A percentile compares a stretch with the other conserved stretches of the same genome.
phyloP scores from a whole-genome alignment of 1,140 invertebrate species.

The Calliphora vicina region DNA sequence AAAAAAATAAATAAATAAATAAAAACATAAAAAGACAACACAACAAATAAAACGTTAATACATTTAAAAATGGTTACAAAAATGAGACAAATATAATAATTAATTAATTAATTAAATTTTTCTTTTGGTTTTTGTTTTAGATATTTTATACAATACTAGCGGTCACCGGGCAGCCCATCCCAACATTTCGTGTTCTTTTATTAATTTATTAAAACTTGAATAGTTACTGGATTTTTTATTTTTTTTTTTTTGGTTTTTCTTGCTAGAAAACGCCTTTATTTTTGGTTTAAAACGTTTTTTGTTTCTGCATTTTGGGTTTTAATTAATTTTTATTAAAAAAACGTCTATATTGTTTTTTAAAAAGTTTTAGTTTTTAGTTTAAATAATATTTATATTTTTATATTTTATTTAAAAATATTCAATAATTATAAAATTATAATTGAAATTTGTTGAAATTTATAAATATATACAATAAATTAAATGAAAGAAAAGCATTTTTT shows the following conservation, averaged over 20 bases:
- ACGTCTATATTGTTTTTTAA: too few relatives aligned
- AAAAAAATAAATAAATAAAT: conserved; percentile 10
- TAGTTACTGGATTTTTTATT: neutral
- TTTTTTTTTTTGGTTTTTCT: too few relatives aligned
- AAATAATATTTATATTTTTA: too few relatives aligned
- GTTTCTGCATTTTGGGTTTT: too few relatives aligned
- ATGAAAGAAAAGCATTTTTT: neutral
- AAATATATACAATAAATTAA: neutral
- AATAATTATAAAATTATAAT: too few relatives aligned
- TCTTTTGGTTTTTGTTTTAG: conserved; percentile 21
- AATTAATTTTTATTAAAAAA: too few relatives aligned
- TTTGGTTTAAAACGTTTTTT: neutral
- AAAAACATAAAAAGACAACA: conserved; percentile 37
- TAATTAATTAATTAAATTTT: conserved; percentile 29
- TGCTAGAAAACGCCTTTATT: neutral
- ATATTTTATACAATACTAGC: conserved; percentile 45
- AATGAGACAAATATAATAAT: conserved; percentile 34
- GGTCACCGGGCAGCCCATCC: conserved; percentile 65
- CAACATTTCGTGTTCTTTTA: conserved; percentile 59
- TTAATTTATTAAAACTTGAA: neutral
- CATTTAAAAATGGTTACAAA: conserved; percentile 25
- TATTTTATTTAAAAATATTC: too few relatives aligned
- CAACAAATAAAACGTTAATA: conserved; percentile 20
- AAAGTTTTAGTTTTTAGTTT: too few relatives aligned
- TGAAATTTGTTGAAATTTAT: neutral